A percentile compares a stretch with the other conserved stretches of the same genome.
phyloP scores from a whole-genome alignment of 2,113 vertebrate genomes.

The Pycnonotus jocosus region DNA sequence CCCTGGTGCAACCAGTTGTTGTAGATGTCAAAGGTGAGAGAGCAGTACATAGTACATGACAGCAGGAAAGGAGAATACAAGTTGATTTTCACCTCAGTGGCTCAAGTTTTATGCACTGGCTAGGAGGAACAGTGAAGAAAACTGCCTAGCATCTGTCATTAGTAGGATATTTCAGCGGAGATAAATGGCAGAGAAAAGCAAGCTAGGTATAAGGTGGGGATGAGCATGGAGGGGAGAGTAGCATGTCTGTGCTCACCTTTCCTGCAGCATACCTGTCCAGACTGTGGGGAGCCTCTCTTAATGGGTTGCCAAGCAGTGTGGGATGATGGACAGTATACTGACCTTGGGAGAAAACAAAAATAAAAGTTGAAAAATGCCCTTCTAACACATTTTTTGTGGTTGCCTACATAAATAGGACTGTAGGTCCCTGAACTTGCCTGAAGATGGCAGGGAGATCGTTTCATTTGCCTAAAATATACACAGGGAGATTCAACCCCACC shows the following conservation, averaged over 20 bases:
- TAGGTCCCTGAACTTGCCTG: accelerated
- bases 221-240: neutral
- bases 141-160: neutral
- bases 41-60: neutral
- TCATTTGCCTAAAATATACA: neutral
- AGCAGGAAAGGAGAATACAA: neutral
- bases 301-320: neutral
- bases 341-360: neutral
- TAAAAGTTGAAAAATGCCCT: neutral
- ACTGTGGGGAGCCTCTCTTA: neutral
- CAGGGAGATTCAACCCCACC: neutral
- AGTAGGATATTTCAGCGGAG: neutral
- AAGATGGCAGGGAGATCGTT: neutral
- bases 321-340: neutral
- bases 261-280: neutral
- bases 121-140: neutral
- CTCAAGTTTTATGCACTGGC: neutral
- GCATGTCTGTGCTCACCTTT: neutral
- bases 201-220: neutral
- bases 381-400: neutral
- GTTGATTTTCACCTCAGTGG: neutral
- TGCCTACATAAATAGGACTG: neutral
- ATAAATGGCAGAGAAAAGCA: neutral
- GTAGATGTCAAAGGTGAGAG: neutral
- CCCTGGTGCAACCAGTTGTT: neutral